Conservation (phyloP, 2,113 vertebrate genomes). For the Engystomops pustulosus region DNA sequence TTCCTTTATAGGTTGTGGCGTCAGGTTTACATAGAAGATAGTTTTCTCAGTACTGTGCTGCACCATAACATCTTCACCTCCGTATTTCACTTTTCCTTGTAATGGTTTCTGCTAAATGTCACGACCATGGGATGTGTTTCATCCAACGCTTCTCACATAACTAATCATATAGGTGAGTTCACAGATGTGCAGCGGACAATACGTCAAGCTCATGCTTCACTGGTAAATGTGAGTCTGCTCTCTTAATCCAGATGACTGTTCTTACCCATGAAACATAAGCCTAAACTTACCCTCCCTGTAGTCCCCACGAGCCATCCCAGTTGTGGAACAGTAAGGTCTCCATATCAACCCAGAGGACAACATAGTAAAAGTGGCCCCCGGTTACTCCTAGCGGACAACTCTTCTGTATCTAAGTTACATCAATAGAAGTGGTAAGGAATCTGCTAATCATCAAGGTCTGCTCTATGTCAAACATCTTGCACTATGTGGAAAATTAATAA, state of each 20-base stretch:
- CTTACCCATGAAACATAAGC: conserved; percentile 29
- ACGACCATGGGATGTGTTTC: neutral
- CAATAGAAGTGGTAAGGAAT: neutral
- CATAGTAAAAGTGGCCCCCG: neutral
- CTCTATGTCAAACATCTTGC: neutral
- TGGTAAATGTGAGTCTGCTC: conserved; percentile 22
- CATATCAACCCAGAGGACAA: neutral
- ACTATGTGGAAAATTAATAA: conserved; percentile 18
- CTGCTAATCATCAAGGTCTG: conserved; percentile 5
- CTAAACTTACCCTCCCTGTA: neutral
- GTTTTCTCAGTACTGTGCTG: neutral
- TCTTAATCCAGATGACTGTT: conserved; percentile 17
- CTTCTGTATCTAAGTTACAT: neutral
- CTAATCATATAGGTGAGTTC: conserved; percentile 15
- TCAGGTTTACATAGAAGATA: neutral
- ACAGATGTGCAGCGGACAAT: conserved; percentile 20
- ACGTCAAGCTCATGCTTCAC: conserved; percentile 14
- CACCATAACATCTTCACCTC: neutral
- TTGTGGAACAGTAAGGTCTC: conserved; percentile 15
- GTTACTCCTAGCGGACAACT: no score
- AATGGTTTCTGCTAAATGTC: conserved; percentile 18
- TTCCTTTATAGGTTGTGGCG: no score
- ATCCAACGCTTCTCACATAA: neutral
- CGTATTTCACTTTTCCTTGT: neutral
- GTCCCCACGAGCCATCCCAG: neutral